Evolutionary conservation across 2,888 invertebrate species (phyloP).

Genomic region (Thereva nobilitata): DNA sequence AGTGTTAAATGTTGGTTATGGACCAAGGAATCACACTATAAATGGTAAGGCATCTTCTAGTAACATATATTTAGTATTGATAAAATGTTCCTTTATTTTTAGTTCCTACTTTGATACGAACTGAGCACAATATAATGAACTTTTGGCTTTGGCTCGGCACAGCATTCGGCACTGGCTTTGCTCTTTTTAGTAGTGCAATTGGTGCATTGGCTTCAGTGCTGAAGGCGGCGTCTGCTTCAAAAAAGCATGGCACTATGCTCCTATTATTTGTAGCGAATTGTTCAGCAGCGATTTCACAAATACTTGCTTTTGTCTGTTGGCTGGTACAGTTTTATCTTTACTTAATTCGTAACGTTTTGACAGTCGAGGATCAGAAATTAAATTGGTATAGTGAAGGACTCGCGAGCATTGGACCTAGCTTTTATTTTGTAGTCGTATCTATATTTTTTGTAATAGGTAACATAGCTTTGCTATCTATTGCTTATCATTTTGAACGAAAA

Average conservation of each 20-base stretch:
- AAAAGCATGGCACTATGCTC: slow-evolving; percentile 54
- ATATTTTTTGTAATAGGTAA: slow-evolving; percentile 55
- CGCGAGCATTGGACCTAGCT: slow-evolving; percentile 83
- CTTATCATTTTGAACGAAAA: slow-evolving; percentile 50
- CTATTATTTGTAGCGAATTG: slow-evolving; percentile 54
- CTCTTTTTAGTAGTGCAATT: slow-evolving; percentile 54
- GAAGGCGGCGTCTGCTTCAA: slow-evolving; percentile 56
- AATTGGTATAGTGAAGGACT: slow-evolving; percentile 83
- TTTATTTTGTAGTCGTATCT: slow-evolving; percentile 64
- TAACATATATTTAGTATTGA: neutral
- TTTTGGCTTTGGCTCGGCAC: slow-evolving; percentile 57
- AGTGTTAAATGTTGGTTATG: slow-evolving; percentile 79
- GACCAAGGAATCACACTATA: slow-evolving; percentile 74
- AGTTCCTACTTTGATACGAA: slow-evolving; percentile 54
- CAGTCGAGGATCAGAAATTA: slow-evolving; percentile 75
- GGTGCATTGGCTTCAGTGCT: slow-evolving; percentile 57
- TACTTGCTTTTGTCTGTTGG: slow-evolving; percentile 80
- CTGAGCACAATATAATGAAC: slow-evolving; percentile 53
- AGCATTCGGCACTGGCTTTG: slow-evolving; percentile 56
- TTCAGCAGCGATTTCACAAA: slow-evolving; percentile 70
- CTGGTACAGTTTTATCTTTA: slow-evolving; percentile 80
- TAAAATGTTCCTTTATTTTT: slow-evolving; percentile 23
- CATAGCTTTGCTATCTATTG: slow-evolving; percentile 51
- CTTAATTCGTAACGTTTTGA: slow-evolving; percentile 80
- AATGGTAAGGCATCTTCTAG: slow-evolving; percentile 65